These are phyloP conservation scores for Anthonomus grandis DNA, from an alignment of 1,140 invertebrate genomes.

Conservation along the genomic window DNA sequence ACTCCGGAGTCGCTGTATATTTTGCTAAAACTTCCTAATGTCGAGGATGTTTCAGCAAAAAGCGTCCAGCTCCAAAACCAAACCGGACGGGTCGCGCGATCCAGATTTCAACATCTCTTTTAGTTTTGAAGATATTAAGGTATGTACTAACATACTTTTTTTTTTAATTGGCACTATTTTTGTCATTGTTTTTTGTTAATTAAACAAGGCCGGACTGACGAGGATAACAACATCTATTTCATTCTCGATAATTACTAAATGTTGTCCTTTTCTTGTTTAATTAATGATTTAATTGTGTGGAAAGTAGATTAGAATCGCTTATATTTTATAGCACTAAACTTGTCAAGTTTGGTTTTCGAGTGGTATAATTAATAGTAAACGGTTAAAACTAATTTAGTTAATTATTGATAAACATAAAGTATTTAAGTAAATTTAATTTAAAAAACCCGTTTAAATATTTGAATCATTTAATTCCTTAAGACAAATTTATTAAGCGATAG, in stretches of 20 bases:
- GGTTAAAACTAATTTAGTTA: no score
- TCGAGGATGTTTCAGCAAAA: constrained; percentile 29
- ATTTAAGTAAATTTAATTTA: no score
- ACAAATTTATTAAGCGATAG: no score
- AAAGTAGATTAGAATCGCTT: constrained; percentile 5
- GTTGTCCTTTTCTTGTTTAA: not conserved
- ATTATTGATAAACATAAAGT: no score
- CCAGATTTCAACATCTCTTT: constrained; percentile 30
- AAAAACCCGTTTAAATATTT: no score
- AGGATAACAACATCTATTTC: no score
- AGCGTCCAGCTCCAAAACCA: constrained; percentile 26
- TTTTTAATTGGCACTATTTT: constrained; percentile 14
- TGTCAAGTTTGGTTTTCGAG: constrained; percentile 10
- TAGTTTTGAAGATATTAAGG: constrained; percentile 30
- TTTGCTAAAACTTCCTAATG: constrained; percentile 29
- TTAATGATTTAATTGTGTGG: constrained; percentile 4
- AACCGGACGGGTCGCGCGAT: constrained; percentile 24
- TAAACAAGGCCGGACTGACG: not conserved
- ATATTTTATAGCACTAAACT: not conserved
- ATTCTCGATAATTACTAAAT: not conserved
- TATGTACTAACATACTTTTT: constrained; percentile 26
- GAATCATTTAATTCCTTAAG: no score
- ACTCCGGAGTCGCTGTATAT: constrained; percentile 15
- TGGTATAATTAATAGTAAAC: not conserved
- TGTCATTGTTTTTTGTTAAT: not conserved